Evolutionary conservation across 2,113 vertebrate species (phyloP).

Genomic region (Dipodomys spectabilis): DNA sequence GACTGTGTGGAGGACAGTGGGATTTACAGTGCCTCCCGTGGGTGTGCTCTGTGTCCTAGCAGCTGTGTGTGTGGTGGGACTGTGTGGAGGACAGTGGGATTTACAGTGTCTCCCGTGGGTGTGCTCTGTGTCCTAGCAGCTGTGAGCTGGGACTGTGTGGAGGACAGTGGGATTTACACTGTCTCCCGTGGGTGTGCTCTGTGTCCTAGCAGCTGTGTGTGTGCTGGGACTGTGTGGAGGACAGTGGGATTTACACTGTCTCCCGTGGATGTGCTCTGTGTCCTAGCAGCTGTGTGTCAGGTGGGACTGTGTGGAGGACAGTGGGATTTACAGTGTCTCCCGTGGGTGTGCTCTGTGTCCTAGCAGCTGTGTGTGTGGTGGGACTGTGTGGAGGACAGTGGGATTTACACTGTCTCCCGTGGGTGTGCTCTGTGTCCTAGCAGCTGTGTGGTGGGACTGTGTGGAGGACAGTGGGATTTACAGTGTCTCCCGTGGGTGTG

Average conservation of each 20-base stretch:
- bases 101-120: too few relatives aligned
- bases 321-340: too few relatives aligned
- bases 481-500: too few relatives aligned
- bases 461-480: too few relatives aligned
- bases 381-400: too few relatives aligned
- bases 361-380: neutral
- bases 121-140: neutral
- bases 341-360: neutral
- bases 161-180: too few relatives aligned
- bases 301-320: too few relatives aligned
- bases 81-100: too few relatives aligned
- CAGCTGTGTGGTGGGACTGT: neutral
- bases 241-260: too few relatives aligned
- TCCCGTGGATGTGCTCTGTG: neutral
- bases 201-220: neutral
- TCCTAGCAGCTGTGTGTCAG: neutral
- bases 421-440: neutral
- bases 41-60: neutral
- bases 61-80: neutral
- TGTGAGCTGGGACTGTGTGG: neutral
- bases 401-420: too few relatives aligned
- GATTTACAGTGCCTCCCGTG: too few relatives aligned
- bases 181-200: neutral
- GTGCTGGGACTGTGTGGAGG: neutral
- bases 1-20: too few relatives aligned